These are phyloP conservation scores for Callosobruchus maculatus DNA, from an alignment of 2,888 invertebrate genomes.

Conservation along the genomic window DNA sequence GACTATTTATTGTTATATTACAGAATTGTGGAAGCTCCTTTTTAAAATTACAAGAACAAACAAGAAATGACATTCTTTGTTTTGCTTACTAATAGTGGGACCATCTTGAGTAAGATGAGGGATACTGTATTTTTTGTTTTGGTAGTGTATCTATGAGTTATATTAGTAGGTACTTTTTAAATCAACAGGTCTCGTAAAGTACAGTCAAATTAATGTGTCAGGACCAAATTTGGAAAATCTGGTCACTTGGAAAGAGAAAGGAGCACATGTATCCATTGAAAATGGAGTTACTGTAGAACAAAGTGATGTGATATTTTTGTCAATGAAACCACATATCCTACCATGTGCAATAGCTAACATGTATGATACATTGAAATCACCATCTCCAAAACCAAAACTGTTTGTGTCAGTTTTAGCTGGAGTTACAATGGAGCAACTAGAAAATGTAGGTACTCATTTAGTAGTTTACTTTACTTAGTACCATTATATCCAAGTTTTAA, in stretches of 20 bases:
- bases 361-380: slow-evolving; percentile 32
- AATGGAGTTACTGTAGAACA: slow-evolving; percentile 63
- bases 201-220: slow-evolving; percentile 67
- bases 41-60: too few species aligned
- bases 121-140: not conserved
- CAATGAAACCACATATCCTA: slow-evolving; percentile 83
- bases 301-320: slow-evolving; percentile 78
- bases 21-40: too few species aligned
- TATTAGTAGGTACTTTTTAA: slow-evolving; percentile 3
- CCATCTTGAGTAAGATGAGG: too few species aligned
- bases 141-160: not conserved
- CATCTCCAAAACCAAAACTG: slow-evolving; percentile 49
- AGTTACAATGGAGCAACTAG: slow-evolving; percentile 60
- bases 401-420: slow-evolving; percentile 86
- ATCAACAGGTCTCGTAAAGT: slow-evolving; percentile 61
- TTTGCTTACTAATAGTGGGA: too few species aligned
- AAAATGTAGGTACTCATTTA: slow-evolving; percentile 51
- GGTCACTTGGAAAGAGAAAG: slow-evolving; percentile 61
- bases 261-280: slow-evolving; percentile 57
- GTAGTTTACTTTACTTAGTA: not conserved
- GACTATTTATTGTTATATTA: too few species aligned
- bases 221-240: slow-evolving; percentile 67
- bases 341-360: slow-evolving; percentile 53
- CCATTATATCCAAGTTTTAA: too few species aligned
- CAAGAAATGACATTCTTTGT: too few species aligned